Evolutionary conservation across 2,797 vertebrate genomes (phyloP).

Genomic region (Chelon auratus): DNA sequence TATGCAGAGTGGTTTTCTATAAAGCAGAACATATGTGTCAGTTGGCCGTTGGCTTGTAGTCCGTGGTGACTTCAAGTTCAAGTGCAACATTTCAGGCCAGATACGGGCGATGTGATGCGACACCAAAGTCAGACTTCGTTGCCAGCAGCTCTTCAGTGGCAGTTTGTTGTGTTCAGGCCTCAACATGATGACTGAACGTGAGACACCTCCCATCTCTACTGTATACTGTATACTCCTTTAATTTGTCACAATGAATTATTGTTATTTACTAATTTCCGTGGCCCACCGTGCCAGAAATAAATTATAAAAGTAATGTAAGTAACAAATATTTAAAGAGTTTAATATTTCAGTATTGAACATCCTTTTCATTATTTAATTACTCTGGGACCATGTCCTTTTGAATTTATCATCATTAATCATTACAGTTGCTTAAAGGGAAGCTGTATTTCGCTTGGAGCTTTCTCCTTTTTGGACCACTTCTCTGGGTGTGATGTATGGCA

Average conservation of each 20-base stretch:
- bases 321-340: constrained; percentile 22
- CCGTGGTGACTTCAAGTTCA: too few species aligned
- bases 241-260: constrained; percentile 14
- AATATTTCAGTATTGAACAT: constrained; percentile 16
- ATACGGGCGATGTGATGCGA: too few species aligned
- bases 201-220: background rate
- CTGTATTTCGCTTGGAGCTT: constrained; percentile 30
- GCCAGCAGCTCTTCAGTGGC: too few species aligned
- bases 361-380: constrained; percentile 19
- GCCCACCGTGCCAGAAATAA: constrained; percentile 5
- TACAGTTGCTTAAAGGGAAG: constrained; percentile 8
- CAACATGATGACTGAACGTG: constrained; percentile 1
- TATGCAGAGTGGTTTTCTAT: too few species aligned
- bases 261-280: background rate
- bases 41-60: too few species aligned
- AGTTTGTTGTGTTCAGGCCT: too few species aligned
- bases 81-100: too few species aligned
- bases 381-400: constrained; percentile 15
- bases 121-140: too few species aligned
- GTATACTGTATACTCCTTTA: background rate
- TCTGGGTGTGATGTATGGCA: constrained; percentile 51
- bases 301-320: constrained; percentile 17
- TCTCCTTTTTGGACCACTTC: constrained; percentile 14
- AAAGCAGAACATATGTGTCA: too few species aligned
- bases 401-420: constrained; percentile 47